Evolutionary conservation across 2,888 invertebrate species (phyloP).

Genomic region (Drosophila atroscutellata): DNA sequence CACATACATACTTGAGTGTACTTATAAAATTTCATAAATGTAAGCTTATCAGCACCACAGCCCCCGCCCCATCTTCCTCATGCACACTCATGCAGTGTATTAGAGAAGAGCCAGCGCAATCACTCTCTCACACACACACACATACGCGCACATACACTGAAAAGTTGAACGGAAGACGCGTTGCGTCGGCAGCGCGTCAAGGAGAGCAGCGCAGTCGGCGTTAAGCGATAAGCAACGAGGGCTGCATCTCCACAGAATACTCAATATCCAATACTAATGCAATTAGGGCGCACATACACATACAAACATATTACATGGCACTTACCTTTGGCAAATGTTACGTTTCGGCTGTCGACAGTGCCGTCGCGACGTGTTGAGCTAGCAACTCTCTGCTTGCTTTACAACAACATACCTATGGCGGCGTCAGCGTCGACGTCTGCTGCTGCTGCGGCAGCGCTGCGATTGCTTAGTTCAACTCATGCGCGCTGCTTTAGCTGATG

Average conservation of each 20-base stretch:
- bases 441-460: constrained; percentile 42
- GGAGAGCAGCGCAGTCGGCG: constrained; percentile 37
- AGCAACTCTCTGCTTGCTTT: constrained; percentile 43
- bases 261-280: constrained; percentile 17
- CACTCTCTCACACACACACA: constrained; percentile 16
- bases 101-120: constrained; percentile 34
- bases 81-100: constrained; percentile 32
- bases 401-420: constrained; percentile 57
- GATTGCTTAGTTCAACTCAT: constrained; percentile 51
- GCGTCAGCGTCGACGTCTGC: constrained; percentile 43
- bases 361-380: constrained; percentile 47
- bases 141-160: constrained; percentile 19
- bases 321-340: constrained; percentile 76
- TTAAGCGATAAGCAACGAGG: constrained; percentile 40
- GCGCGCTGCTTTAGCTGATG: constrained; percentile 42
- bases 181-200: constrained; percentile 38
- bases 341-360: constrained; percentile 43
- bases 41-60: constrained; percentile 57
- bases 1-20: neutral
- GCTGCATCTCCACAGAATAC: constrained; percentile 7
- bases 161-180: constrained; percentile 41
- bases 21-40: constrained; percentile 32
- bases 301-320: constrained; percentile 27
- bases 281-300: constrained; percentile 17
- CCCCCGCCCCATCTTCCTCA: constrained; percentile 27